Evolutionary conservation across 2,113 vertebrate species (phyloP), one percentile per base, ranked within the genome.

Genomic region (Leucoraja erinaceus): DNA sequence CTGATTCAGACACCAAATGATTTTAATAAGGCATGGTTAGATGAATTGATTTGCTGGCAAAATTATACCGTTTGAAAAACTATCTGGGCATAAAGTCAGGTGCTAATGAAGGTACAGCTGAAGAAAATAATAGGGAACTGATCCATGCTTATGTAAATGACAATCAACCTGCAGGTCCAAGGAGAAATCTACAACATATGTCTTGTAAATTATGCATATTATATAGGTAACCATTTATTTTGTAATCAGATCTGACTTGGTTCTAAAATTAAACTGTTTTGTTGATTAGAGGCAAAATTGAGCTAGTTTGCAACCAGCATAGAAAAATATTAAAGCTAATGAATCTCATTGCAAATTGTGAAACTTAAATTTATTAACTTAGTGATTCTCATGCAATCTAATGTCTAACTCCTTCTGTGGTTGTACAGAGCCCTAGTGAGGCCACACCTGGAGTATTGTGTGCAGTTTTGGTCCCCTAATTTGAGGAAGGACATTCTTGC

Each of bases 1-100:
- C 66, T 38, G 63, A 91, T 91, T 54, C 38, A 47, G 7, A 54
- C 33, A 31, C 72, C 33, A 91, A 91, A 12, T 54, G 3, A 28
- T 91, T n/a, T 12, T 74, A 74, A 63, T 31, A 90, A 38, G 88
- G 14, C 16, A 38, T 22, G 14, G 61, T 70, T n/a, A 8, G 25
- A 3, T 63, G 84, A 28, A n/a, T 88, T 63, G 56, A 33, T 66
- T 68, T 68, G 86, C 63, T 68, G 86, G 61, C 63, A 38, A 90
- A 68, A 68, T 91, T 72, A 68, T 91, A 66, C 31, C 18, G 31
- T 70, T 38, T 70, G 0, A 90, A 22, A 25, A 33, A 38, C n/a
- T 88, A 18, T 83, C 84, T 72, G 88, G 59, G 56, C 66, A 47
- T 47, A 33, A 91, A 91, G 66, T 47, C 66, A 91, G 61, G 66